phyloP scores from a whole-genome alignment of 1,140 invertebrate genomes.

The Sycophila sp. region DNA sequence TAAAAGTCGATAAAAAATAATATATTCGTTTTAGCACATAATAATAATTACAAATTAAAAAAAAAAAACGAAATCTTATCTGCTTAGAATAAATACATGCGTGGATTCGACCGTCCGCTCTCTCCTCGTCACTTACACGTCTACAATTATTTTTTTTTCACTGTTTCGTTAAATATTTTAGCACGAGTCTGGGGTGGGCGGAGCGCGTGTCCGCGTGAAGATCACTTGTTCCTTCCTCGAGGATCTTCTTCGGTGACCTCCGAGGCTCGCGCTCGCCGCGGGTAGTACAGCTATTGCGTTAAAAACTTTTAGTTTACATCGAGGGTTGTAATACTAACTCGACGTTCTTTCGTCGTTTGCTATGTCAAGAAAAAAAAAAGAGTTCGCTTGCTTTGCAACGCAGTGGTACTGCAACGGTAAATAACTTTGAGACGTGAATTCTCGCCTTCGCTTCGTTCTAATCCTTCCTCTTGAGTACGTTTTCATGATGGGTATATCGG shows the following conservation, averaged over 20 bases:
- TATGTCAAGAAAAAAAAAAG: too few species aligned
- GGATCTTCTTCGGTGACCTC: background rate
- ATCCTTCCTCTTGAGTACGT: slow-evolving; percentile 18
- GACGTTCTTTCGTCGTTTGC: background rate
- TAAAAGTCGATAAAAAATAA: too few species aligned
- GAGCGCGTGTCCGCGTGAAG: slow-evolving; percentile 8
- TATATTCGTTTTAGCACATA: slow-evolving; percentile 29
- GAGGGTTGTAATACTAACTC: slow-evolving; percentile 31
- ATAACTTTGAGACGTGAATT: too few species aligned
- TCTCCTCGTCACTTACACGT: slow-evolving; percentile 15
- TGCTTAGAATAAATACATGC: slow-evolving; percentile 39
- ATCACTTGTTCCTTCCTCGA: background rate
- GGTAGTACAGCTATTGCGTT: slow-evolving; percentile 34
- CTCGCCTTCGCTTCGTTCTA: too few species aligned
- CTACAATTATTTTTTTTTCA: slow-evolving; percentile 17
- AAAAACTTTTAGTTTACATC: slow-evolving; percentile 22
- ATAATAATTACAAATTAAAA: slow-evolving; percentile 37
- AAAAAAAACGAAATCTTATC: slow-evolving; percentile 33
- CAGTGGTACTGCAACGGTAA: too few species aligned
- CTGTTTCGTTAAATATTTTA: slow-evolving; percentile 33
- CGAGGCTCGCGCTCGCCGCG: background rate
- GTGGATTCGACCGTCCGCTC: slow-evolving; percentile 2
- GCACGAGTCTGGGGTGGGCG: background rate
- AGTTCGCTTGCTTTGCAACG: slow-evolving; percentile 11
- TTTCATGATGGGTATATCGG: slow-evolving; percentile 30